Conservation (phyloP, 2,888 invertebrate species). For the Sceliomorpha sp. region DNA sequence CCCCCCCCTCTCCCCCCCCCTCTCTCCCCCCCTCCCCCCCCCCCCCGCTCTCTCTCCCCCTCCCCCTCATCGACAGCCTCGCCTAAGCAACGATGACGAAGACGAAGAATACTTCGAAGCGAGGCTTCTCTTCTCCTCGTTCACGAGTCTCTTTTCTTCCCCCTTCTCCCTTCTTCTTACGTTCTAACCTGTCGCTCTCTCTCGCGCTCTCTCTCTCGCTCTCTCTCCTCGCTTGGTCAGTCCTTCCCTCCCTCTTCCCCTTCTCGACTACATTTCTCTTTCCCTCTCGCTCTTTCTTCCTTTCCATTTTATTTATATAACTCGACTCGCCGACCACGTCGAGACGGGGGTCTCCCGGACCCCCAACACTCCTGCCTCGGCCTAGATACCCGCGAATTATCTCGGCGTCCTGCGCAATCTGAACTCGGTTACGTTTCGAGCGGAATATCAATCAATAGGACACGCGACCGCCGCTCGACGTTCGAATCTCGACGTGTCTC, state of each 20-base stretch:
- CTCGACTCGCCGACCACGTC: slow-evolving; percentile 16
- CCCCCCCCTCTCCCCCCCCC: too few relatives aligned
- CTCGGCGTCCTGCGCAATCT: slow-evolving; percentile 49
- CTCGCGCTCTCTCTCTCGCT: slow-evolving; percentile 16
- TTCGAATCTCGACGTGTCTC: too few relatives aligned
- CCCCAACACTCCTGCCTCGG: slow-evolving; percentile 14
- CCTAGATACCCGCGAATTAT: slow-evolving; percentile 31
- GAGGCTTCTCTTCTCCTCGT: slow-evolving; percentile 31
- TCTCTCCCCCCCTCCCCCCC: too few relatives aligned
- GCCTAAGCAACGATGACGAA: too few relatives aligned
- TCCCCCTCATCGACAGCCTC: too few relatives aligned
- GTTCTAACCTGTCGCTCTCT: slow-evolving; percentile 20
- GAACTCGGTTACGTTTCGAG: slow-evolving; percentile 44
- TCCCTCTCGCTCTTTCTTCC: slow-evolving; percentile 2
- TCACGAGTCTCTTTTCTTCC: slow-evolving; percentile 16
- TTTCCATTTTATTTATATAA: slow-evolving; percentile 45
- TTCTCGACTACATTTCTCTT: neutral
- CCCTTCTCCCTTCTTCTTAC: slow-evolving; percentile 10
- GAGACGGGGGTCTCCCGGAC: slow-evolving; percentile 15
- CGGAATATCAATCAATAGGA: slow-evolving; percentile 49
- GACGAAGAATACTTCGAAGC: too few relatives aligned
- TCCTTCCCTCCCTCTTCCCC: slow-evolving; percentile 21
- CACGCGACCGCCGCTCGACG: too few relatives aligned
- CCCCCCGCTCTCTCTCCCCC: slow-evolving; percentile 3
- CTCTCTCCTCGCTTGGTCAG: slow-evolving; percentile 5